phyloP scores from a whole-genome alignment of 2,888 invertebrate genomes.

The Yponomeuta sedellus region DNA sequence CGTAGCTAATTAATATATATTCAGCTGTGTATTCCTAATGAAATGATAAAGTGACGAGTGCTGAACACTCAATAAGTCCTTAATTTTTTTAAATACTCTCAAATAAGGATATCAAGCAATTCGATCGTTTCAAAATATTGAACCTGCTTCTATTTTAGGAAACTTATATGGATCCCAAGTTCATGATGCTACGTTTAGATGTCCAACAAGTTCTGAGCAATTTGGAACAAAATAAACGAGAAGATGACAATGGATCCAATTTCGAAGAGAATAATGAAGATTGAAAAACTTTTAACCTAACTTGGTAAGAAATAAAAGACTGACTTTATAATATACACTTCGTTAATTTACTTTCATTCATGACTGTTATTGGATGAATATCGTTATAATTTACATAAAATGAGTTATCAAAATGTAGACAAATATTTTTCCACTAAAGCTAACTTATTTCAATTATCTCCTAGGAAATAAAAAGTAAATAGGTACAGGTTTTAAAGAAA shows the following conservation, averaged over 20 bases:
- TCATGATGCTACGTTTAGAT: slow-evolving; percentile 67
- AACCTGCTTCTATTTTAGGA: slow-evolving; percentile 42
- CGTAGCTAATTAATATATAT: not conserved
- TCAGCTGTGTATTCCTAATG: not conserved
- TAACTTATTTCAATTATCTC: slow-evolving; percentile 53
- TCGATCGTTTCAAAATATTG: too few species aligned
- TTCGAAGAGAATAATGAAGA: slow-evolving; percentile 25
- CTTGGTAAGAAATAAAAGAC: slow-evolving; percentile 51
- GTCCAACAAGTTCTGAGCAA: slow-evolving; percentile 64
- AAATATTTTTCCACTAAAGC: slow-evolving; percentile 39
- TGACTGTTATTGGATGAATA: slow-evolving; percentile 56
- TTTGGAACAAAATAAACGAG: slow-evolving; percentile 47
- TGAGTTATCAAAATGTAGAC: slow-evolving; percentile 68
- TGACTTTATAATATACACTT: slow-evolving; percentile 43
- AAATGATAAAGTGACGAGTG: not conserved
- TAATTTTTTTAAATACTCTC: too few species aligned
- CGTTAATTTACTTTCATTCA: slow-evolving; percentile 56
- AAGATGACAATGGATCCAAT: slow-evolving; percentile 29
- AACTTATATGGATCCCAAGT: slow-evolving; percentile 61
- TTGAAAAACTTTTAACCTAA: slow-evolving; percentile 14
- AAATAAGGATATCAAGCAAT: too few species aligned
- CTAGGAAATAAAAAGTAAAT: slow-evolving; percentile 66
- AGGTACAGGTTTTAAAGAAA: slow-evolving; percentile 27
- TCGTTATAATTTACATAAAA: slow-evolving; percentile 37
- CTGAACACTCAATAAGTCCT: not conserved